A percentile compares a stretch with the other conserved stretches of the same genome.
Evolutionary conservation across 2,888 invertebrate species (phyloP).

Genomic region (Boloria selene): DNA sequence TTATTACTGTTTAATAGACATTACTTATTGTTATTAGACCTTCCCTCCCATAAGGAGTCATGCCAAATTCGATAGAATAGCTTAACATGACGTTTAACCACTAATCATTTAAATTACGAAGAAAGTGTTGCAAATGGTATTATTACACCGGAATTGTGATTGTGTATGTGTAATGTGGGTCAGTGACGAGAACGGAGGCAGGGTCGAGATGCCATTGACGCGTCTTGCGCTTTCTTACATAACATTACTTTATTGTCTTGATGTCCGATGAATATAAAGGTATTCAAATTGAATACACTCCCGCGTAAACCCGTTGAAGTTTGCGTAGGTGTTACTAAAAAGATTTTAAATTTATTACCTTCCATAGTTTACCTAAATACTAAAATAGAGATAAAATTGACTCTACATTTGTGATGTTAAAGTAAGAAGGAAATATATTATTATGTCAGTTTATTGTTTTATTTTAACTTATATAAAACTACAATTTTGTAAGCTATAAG

Average conservation of each 20-base stretch:
- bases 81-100: not conserved
- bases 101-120: constrained; percentile 8
- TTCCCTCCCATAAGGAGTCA: no score
- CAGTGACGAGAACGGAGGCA: constrained; percentile 77
- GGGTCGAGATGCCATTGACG: constrained; percentile 80
- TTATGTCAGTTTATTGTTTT: not conserved
- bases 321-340: no score
- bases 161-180: constrained; percentile 72
- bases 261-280: constrained; percentile 44
- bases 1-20: no score
- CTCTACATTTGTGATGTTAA: no score
- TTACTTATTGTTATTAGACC: no score
- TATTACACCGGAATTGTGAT: constrained; percentile 69
- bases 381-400: not conserved
- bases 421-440: no score
- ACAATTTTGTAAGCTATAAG: constrained; percentile 25
- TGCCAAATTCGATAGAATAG: no score
- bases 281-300: constrained; percentile 7
- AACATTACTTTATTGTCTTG: constrained; percentile 67
- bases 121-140: constrained; percentile 34
- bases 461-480: constrained; percentile 21
- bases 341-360: no score
- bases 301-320: not conserved
- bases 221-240: constrained; percentile 65
- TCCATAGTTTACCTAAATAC: not conserved